Conservation (phyloP, 2,888 invertebrate genomes). For the Dromius quadrimaculatus region DNA sequence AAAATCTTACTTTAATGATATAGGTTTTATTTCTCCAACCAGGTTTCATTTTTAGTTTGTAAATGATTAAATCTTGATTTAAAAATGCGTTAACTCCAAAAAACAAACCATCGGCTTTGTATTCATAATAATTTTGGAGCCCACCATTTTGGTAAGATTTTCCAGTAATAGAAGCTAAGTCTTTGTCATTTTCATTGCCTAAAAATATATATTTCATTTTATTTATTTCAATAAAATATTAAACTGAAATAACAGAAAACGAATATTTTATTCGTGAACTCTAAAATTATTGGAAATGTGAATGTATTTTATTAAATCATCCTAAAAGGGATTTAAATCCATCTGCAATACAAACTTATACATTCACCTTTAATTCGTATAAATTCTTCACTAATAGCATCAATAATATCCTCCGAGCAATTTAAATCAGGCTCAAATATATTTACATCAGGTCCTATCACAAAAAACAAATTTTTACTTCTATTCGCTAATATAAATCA, state of each 20-base stretch:
- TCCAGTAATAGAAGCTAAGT: slow-evolving; percentile 55
- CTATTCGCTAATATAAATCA: background rate
- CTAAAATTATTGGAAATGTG: too few species aligned
- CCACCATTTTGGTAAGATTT: slow-evolving; percentile 60
- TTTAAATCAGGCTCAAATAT: slow-evolving; percentile 63
- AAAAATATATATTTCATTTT: background rate
- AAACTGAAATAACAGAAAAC: too few species aligned
- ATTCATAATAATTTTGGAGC: slow-evolving; percentile 59
- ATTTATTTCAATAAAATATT: background rate
- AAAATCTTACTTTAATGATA: slow-evolving; percentile 60
- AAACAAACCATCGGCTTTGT: slow-evolving; percentile 59
- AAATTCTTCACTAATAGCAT: slow-evolving; percentile 53
- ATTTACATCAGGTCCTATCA: slow-evolving; percentile 59
- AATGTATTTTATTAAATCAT: too few species aligned
- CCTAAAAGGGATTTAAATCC: too few species aligned
- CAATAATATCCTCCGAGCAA: slow-evolving; percentile 61
- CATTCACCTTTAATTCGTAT: slow-evolving; percentile 53
- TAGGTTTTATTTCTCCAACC: slow-evolving; percentile 61
- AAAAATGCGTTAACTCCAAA: slow-evolving; percentile 60
- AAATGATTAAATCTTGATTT: slow-evolving; percentile 58
- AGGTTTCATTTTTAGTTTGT: slow-evolving; percentile 55
- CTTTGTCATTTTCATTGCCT: slow-evolving; percentile 27
- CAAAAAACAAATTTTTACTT: slow-evolving; percentile 28
- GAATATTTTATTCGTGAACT: too few species aligned
- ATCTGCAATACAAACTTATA: background rate